These are phyloP conservation scores for Perithous albicinctus DNA, from an alignment of 2,888 invertebrate species.

Conservation along the genomic window DNA sequence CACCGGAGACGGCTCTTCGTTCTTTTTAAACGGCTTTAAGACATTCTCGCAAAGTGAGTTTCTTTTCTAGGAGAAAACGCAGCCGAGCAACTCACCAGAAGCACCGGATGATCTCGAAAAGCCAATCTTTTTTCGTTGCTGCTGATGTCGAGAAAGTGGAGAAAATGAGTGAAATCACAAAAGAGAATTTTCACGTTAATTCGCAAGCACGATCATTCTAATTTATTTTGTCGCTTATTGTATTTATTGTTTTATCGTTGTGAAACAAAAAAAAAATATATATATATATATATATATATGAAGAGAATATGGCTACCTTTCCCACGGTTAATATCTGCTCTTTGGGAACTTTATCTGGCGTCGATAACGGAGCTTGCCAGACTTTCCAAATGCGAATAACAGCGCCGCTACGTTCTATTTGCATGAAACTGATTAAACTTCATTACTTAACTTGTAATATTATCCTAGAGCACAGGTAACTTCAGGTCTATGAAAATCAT, in stretches of 20 bases:
- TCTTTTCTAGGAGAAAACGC: slow-evolving; percentile 38
- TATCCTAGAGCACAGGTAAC: background rate
- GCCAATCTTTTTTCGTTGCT: slow-evolving; percentile 48
- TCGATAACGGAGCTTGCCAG: slow-evolving; percentile 41
- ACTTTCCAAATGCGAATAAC: slow-evolving; percentile 31
- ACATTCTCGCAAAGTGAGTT: slow-evolving; percentile 70
- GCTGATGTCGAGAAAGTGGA: slow-evolving; percentile 29
- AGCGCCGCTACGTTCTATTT: background rate
- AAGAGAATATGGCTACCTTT: slow-evolving; percentile 13
- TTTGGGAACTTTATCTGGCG: slow-evolving; percentile 12
- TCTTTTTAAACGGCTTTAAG: slow-evolving; percentile 73
- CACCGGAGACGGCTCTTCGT: slow-evolving; percentile 43
- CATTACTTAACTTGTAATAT: background rate
- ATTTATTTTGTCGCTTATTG: slow-evolving; percentile 10
- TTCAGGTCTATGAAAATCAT: background rate
- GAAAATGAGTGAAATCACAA: slow-evolving; percentile 34
- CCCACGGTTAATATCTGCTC: slow-evolving; percentile 7
- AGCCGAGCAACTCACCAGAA: slow-evolving; percentile 18
- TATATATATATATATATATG: no score
- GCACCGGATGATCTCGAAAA: slow-evolving; percentile 42
- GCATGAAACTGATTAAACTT: background rate
- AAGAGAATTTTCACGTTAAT: slow-evolving; percentile 22
- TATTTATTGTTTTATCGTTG: slow-evolving; percentile 7
- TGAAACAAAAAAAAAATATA: background rate
- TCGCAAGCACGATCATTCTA: background rate